phyloP scores from a whole-genome alignment of 2,888 invertebrate species.

The Trissoscelio sp. region DNA sequence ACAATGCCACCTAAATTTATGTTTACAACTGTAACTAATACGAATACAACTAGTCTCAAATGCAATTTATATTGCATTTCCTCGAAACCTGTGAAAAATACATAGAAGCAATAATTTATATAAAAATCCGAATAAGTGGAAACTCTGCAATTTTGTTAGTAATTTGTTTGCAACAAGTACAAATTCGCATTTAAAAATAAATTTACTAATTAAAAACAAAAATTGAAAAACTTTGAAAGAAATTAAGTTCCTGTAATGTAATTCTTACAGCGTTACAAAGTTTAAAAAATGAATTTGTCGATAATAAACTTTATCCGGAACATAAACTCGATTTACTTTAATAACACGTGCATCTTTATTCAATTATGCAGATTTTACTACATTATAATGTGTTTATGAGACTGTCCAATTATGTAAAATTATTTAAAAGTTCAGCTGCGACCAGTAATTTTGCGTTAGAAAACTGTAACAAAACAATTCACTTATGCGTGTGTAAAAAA shows the following conservation, averaged over 20 bases:
- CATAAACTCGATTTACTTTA: neutral
- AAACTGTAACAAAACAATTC: conserved; percentile 3
- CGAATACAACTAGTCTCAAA: neutral
- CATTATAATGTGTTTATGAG: neutral
- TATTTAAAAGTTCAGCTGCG: neutral
- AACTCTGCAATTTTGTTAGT: neutral
- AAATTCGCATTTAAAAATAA: too few relatives aligned
- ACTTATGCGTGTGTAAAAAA: neutral
- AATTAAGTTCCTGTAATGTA: too few relatives aligned
- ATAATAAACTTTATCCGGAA: too few relatives aligned
- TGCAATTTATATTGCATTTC: neutral
- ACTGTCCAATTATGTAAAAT: neutral
- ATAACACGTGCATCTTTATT: neutral
- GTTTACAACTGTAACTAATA: conserved; percentile 32
- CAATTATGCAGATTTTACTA: neutral
- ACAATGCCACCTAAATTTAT: conserved; percentile 45
- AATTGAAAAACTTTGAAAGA: neutral
- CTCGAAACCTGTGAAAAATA: conserved; percentile 5
- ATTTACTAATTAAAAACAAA: neutral
- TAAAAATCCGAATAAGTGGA: neutral
- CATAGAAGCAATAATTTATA: neutral
- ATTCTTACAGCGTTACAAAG: too few relatives aligned
- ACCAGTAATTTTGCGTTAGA: neutral
- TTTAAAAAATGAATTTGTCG: too few relatives aligned
- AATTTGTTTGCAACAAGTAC: neutral